Conservation (phyloP, 2,113 vertebrate genomes). For the Phasianus colchicus region DNA sequence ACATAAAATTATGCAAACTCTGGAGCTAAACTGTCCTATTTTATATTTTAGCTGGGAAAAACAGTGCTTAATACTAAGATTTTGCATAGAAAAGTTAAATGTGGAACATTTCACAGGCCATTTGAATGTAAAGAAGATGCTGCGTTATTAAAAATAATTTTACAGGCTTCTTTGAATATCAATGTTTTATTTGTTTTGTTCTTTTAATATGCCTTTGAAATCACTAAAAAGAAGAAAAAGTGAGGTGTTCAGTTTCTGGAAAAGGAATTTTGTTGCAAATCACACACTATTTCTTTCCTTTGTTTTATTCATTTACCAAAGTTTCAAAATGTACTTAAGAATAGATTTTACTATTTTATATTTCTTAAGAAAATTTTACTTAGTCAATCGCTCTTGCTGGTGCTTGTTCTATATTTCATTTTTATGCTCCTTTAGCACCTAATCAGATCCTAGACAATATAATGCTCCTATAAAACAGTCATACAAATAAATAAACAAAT, state of each 20-base stretch:
- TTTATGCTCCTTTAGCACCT: background rate
- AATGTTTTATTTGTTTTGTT: background rate
- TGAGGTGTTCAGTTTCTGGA: background rate
- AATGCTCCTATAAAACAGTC: background rate
- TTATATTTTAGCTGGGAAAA: background rate
- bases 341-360: background rate
- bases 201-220: background rate
- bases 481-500: background rate
- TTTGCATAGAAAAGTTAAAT: background rate
- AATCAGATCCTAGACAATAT: background rate
- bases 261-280: background rate
- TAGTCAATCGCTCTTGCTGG: background rate
- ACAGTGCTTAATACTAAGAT: background rate
- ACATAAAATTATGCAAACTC: background rate
- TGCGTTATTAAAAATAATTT: background rate
- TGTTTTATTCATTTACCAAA: background rate
- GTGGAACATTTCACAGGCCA: background rate
- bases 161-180: background rate
- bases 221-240: background rate
- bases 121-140: background rate
- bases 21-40: background rate
- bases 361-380: background rate
- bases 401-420: background rate
- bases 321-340: background rate
- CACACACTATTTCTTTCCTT: background rate